Percentiles rank a stretch among this genome's conserved stretches.
Evolutionary conservation across 1,140 invertebrate genomes (phyloP).

Genomic region (Calosoma granatense): DNA sequence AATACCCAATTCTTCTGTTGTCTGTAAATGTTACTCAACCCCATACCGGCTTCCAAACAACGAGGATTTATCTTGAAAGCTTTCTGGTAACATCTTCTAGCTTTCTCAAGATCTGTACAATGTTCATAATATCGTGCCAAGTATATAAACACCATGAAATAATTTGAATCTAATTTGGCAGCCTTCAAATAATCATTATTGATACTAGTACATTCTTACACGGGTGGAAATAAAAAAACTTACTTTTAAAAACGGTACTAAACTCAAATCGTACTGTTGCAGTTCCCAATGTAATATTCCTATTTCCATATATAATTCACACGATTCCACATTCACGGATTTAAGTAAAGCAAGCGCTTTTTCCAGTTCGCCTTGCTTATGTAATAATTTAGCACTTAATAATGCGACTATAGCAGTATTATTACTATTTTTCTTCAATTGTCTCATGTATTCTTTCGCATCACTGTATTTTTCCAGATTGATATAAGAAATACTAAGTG

Average conservation of each 20-base stretch:
- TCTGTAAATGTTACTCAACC: conserved; percentile 64
- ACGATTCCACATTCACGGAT: conserved; percentile 34
- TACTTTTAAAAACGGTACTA: conserved; percentile 54
- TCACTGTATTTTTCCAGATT: conserved; percentile 28
- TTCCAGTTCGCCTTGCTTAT: conserved; percentile 40
- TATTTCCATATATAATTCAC: conserved; percentile 49
- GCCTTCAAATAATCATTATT: conserved; percentile 44
- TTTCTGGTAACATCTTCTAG: conserved; percentile 74
- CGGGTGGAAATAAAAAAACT: conserved; percentile 10
- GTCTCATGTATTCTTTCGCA: conserved; percentile 11
- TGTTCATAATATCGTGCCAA: conserved; percentile 63
- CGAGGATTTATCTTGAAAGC: conserved; percentile 61
- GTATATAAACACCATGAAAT: conserved; percentile 61
- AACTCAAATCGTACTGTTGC: conserved; percentile 46
- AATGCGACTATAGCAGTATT: conserved; percentile 22
- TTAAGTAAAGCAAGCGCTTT: conserved; percentile 43
- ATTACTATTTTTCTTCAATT: conserved; percentile 14
- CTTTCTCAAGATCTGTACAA: conserved; percentile 51
- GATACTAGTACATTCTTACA: conserved; percentile 5
- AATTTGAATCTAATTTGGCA: conserved; percentile 60
- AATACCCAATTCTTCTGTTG: conserved; percentile 53
- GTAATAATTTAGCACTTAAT: conserved; percentile 33
- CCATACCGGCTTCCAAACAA: conserved; percentile 53
- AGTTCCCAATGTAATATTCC: conserved; percentile 57
- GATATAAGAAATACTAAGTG: conserved; percentile 23